Base-by-base conservation (phyloP, 2,797 vertebrate species). In the Dallia pectoralis region DNA sequence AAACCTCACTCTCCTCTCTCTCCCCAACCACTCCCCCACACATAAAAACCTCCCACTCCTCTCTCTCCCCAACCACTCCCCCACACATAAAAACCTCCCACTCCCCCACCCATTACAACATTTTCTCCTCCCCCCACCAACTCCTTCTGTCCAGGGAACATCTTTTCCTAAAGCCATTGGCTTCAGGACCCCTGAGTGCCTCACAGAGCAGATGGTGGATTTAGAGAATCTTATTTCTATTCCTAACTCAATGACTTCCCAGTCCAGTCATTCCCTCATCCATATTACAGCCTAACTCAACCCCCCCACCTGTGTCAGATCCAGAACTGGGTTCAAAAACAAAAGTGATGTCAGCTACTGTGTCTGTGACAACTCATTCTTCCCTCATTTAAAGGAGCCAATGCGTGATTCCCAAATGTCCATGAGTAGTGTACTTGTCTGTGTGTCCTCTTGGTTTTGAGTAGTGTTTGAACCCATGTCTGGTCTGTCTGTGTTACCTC, bases 141-240 rank as follows among this genome's bases (percentile, higher is more conserved):
- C 66, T 8, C 7, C 30, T n/a, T 9, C 40, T n/a, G 18, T 9
- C 36, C 1, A 67, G 48, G 68, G 33, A n/a, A 74, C 16, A 30
- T 48, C 73, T 62, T 0, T n/a, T 65, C 73, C 71, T n/a, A 22
- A 51, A 36, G 49, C 49, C 49, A 0, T n/a, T 0, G 22, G 68
- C 76, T 70, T 48, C 66, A 32, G 49, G 53, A 67, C 49, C 73
- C 8, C 53, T 25, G 22, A 12, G 3, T 12, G 11, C 4, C 53
- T 22, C 22, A 9, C 11, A 27, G 53, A 25, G 78, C 84, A 89
- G 85, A 87, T 84, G 85, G 85, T 29, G 15, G 65, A 6, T 74
- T 53, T 18, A 67, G 49, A 67, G 22, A 15, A 15, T 15, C 66
- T 48, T 53, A 14, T 71, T 67, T 16, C 32, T 29, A 72, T 72